These are phyloP conservation scores for Acanthisitta chloris DNA, from an alignment of 2,113 vertebrate species.

Conservation along the genomic window DNA sequence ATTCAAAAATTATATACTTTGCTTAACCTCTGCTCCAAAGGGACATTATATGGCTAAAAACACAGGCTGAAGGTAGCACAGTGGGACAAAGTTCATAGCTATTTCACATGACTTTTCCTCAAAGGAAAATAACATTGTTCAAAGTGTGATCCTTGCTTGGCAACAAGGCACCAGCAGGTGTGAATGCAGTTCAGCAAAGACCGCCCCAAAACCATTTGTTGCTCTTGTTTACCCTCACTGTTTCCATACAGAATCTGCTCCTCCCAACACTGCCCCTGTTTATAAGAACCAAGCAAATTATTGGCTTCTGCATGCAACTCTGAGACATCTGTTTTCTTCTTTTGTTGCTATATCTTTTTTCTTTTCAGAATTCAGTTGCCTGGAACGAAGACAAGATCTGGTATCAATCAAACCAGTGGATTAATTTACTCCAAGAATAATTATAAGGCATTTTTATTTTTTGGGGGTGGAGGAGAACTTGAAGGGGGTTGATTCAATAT, in stretches of 20 bases:
- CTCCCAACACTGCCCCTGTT: neutral
- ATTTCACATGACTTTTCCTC: slow-evolving; percentile 5
- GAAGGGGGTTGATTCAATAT: neutral
- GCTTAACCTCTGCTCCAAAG: neutral
- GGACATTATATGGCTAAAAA: neutral
- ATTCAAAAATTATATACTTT: neutral
- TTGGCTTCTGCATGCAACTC: neutral
- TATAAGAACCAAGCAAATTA: neutral
- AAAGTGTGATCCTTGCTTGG: neutral
- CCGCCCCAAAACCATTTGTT: neutral
- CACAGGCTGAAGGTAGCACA: neutral
- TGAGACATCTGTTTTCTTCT: slow-evolving; percentile 59
- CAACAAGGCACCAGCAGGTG: neutral
- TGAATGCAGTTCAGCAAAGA: neutral
- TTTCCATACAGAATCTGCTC: neutral
- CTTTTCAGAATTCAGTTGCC: slow-evolving; percentile 27
- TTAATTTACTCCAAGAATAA: neutral
- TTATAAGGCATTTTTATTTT: neutral
- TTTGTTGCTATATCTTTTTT: slow-evolving; percentile 25
- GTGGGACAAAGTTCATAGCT: neutral
- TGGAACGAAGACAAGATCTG: slow-evolving; percentile 38
- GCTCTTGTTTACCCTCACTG: neutral
- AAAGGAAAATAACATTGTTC: neutral
- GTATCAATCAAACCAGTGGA: neutral
- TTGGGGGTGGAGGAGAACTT: neutral